Conservation (phyloP, 2,888 invertebrate genomes). For the Xestoiulus laeticollis region DNA sequence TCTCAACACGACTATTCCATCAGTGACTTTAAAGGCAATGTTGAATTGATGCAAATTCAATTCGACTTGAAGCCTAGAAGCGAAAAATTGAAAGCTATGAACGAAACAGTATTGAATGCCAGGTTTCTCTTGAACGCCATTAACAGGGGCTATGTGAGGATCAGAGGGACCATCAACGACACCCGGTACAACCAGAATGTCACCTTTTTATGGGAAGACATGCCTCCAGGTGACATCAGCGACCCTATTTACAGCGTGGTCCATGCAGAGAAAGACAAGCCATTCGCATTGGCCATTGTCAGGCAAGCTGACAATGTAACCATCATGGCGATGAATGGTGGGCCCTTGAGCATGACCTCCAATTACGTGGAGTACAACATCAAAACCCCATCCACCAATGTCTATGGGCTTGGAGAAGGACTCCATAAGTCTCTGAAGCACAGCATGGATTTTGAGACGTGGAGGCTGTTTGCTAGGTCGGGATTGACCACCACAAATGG, state of each 20-base stretch:
- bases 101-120: background rate
- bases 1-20: conserved; percentile 68
- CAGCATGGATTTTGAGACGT: conserved; percentile 9
- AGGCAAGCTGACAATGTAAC: conserved; percentile 61
- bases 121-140: conserved; percentile 9
- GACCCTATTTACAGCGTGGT: background rate
- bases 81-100: background rate
- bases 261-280: conserved; percentile 10
- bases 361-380: conserved; percentile 73
- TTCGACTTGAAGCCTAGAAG: background rate
- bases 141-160: background rate
- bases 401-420: conserved; percentile 67
- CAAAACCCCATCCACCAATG: conserved; percentile 66
- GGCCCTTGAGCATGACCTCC: conserved; percentile 71
- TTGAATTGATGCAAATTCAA: background rate
- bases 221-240: background rate
- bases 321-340: conserved; percentile 69
- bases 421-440: conserved; percentile 34
- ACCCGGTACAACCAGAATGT: background rate
- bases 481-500: background rate
- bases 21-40: conserved; percentile 54
- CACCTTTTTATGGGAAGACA: background rate
- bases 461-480: conserved; percentile 46
- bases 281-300: background rate
- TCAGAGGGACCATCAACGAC: background rate